A percentile compares a stretch with the other conserved stretches of the same genome.
Conservation (phyloP, 2,888 invertebrate genomes). For the Pasiphila rectangulata region DNA sequence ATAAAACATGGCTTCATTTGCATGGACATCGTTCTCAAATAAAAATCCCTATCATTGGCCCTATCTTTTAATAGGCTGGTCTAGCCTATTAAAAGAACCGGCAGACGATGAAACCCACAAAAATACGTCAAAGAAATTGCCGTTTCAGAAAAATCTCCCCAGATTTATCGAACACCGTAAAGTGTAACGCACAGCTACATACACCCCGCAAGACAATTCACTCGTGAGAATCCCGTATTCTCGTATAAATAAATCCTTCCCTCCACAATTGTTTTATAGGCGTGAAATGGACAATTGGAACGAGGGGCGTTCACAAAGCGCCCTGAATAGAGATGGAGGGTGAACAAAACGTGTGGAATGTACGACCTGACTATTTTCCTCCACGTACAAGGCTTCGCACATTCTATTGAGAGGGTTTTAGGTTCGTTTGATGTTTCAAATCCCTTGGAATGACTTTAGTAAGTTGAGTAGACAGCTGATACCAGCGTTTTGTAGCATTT, state of each 20-base stretch:
- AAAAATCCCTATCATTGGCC: no score
- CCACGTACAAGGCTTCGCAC: conserved; percentile 4
- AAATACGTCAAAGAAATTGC: not conserved
- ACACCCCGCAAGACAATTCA: conserved; percentile 15
- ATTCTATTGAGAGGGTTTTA: conserved; percentile 9
- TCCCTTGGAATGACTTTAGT: not conserved
- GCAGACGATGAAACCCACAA: not conserved
- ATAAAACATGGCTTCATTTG: no score
- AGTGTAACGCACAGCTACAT: conserved; percentile 8
- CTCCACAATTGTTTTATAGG: conserved; percentile 23
- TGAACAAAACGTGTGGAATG: conserved; percentile 12
- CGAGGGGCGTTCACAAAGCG: conserved; percentile 22
- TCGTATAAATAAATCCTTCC: conserved; percentile 19
- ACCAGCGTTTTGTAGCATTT: not conserved
- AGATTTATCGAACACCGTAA: conserved; percentile 6
- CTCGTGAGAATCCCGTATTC: conserved; percentile 19
- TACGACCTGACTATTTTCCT: not conserved
- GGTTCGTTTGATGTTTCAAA: not conserved
- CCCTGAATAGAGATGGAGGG: conserved; percentile 8
- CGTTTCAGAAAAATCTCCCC: not conserved
- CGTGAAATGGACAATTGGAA: conserved; percentile 32
- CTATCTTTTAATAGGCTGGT: no score
- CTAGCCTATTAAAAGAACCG: no score
- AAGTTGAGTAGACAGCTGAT: not conserved
- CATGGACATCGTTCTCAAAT: no score